Conservation (phyloP, 2,888 invertebrate species). For the Selenia dentaria region DNA sequence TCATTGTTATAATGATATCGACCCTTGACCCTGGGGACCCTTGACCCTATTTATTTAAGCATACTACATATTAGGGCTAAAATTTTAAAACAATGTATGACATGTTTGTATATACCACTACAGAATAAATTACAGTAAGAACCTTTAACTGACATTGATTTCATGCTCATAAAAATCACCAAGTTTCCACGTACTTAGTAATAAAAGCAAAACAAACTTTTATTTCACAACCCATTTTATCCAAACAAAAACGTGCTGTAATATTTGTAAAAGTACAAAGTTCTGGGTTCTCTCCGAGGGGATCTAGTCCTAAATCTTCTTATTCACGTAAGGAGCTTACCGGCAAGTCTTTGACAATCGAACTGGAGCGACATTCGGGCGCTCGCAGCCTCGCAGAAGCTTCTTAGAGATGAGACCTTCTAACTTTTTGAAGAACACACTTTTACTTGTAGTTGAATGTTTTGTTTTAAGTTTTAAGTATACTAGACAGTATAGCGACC, state of each 20-base stretch:
- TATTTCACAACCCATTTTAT: slow-evolving; percentile 12
- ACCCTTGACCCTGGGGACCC: too few species aligned
- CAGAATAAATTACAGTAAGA: too few species aligned
- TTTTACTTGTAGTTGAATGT: too few species aligned
- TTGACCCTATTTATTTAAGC: too few species aligned
- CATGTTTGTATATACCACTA: too few species aligned
- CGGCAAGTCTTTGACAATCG: slow-evolving; percentile 78
- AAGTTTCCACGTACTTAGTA: background rate
- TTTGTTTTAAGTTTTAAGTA: too few species aligned
- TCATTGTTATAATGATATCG: too few species aligned
- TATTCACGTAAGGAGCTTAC: slow-evolving; percentile 73
- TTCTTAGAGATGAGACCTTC: slow-evolving; percentile 22
- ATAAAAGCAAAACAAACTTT: slow-evolving; percentile 2
- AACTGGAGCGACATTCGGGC: slow-evolving; percentile 62
- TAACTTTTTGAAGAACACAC: background rate
- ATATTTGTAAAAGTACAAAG: slow-evolving; percentile 70
- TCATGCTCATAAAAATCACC: background rate
- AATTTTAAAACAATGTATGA: too few species aligned
- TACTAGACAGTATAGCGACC: too few species aligned
- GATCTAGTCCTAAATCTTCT: slow-evolving; percentile 69
- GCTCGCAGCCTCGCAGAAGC: slow-evolving; percentile 13
- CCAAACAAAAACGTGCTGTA: slow-evolving; percentile 42
- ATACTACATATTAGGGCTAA: too few species aligned
- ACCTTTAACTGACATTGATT: too few species aligned
- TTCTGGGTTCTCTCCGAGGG: slow-evolving; percentile 50